Conservation (phyloP, 2,113 vertebrate species). For the Malurus melanocephalus region DNA sequence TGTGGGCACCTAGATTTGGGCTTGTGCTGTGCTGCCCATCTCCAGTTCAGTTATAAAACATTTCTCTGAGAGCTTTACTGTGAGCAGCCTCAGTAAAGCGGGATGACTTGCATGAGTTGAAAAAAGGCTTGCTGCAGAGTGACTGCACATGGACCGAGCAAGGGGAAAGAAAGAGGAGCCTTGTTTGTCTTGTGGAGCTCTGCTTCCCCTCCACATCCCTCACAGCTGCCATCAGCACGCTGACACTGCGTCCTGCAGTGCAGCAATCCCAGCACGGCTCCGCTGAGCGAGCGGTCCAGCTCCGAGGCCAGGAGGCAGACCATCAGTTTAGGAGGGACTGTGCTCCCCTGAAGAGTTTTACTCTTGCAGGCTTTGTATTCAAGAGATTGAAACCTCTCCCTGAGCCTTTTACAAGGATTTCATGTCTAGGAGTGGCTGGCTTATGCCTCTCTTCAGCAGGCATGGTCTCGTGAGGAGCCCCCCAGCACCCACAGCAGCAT, state of each 20-base stretch:
- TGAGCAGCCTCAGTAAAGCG: background rate
- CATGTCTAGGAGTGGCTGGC: background rate
- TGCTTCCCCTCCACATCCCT: background rate
- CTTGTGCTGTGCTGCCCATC: background rate
- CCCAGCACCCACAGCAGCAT: background rate
- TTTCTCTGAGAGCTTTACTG: background rate
- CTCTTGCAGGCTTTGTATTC: background rate
- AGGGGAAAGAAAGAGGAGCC: background rate
- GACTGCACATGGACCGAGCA: background rate
- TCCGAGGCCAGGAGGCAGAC: rapidly evolving
- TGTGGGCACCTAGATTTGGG: background rate
- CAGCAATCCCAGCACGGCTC: background rate
- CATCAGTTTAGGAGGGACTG: rapidly evolving
- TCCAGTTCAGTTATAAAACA: background rate
- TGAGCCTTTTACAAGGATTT: background rate
- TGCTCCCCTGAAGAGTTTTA: background rate
- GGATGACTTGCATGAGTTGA: background rate
- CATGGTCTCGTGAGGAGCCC: background rate
- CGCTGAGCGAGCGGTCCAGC: rapidly evolving
- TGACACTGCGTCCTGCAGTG: rapidly evolving
- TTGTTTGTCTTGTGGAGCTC: background rate
- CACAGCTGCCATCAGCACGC: background rate
- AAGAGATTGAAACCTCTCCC: background rate
- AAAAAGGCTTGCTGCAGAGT: background rate
- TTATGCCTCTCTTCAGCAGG: background rate